Conservation (phyloP, 2,797 vertebrate genomes). For the Podargus strigoides region DNA sequence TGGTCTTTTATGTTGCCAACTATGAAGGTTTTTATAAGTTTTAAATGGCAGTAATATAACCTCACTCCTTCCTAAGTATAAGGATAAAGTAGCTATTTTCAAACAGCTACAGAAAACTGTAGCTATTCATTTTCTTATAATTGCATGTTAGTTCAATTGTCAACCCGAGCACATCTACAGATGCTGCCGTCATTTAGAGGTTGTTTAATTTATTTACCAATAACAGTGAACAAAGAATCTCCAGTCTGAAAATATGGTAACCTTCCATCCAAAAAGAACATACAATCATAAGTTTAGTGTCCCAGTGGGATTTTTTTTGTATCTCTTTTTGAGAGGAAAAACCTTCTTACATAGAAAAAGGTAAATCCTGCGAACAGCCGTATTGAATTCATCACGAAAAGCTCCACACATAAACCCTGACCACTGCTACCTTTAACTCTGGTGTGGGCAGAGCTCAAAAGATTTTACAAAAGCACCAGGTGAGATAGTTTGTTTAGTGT, state of each 20-base stretch:
- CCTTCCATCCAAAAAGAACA: conserved; percentile 15
- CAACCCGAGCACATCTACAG: conserved; percentile 34
- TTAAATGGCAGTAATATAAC: conserved; percentile 7
- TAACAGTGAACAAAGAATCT: conserved; percentile 33
- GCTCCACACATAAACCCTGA: background rate
- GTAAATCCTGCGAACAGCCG: conserved; percentile 22
- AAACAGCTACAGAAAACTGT: conserved; percentile 27
- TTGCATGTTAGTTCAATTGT: conserved; percentile 32
- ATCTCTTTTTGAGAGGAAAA: background rate
- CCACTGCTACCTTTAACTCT: background rate
- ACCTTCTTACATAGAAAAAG: background rate
- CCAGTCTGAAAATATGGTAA: conserved; percentile 31
- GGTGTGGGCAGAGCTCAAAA: background rate
- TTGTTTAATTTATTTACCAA: conserved; percentile 56
- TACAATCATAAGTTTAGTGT: conserved; percentile 18
- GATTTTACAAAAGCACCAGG: background rate
- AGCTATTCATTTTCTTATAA: conserved; percentile 50
- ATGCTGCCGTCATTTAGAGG: background rate
- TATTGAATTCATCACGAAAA: conserved; percentile 6
- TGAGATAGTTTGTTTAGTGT: background rate
- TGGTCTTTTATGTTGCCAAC: background rate
- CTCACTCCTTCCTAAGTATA: background rate
- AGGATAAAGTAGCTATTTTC: conserved; percentile 44
- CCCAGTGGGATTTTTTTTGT: conserved; percentile 4
- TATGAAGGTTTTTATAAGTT: conserved; percentile 13